phyloP scores from a whole-genome alignment of 2,113 vertebrate species.

The Hypocryptadius cinnamomeus region DNA sequence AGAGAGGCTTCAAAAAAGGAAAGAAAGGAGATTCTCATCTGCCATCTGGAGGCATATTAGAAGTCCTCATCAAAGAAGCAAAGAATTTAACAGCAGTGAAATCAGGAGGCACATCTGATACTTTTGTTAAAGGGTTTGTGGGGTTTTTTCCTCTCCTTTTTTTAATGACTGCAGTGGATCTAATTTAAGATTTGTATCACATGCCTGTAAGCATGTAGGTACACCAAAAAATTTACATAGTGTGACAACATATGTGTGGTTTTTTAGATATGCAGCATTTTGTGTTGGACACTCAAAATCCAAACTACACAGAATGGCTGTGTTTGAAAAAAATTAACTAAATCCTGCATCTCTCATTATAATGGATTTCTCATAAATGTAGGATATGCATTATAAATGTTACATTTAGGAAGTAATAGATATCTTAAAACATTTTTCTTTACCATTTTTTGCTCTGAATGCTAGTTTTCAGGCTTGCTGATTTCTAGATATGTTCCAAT shows the following conservation, averaged over 20 bases:
- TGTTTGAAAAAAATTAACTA: background rate
- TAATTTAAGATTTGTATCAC: background rate
- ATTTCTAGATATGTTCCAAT: background rate
- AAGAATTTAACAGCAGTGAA: slow-evolving; percentile 95
- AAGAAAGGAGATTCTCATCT: slow-evolving; percentile 78
- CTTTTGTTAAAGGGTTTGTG: slow-evolving; percentile 93
- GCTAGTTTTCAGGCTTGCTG: background rate
- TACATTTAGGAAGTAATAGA: background rate
- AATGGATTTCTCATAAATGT: background rate
- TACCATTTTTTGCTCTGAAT: background rate
- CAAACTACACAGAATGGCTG: background rate
- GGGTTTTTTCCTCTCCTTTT: background rate
- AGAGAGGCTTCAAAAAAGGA: slow-evolving; percentile 82
- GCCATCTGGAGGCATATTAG: slow-evolving; percentile 86
- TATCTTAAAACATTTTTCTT: background rate
- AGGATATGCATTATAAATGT: background rate
- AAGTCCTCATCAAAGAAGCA: slow-evolving; percentile 93
- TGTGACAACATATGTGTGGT: accelerated
- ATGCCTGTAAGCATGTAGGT: background rate
- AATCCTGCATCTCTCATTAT: background rate
- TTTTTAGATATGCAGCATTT: background rate
- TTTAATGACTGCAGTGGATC: background rate
- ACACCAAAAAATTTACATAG: background rate
- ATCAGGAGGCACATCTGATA: slow-evolving; percentile 90
- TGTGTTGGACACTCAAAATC: background rate